Evolutionary conservation across 2,888 invertebrate genomes (phyloP).

Genomic region (Sclerodermus sp.): DNA sequence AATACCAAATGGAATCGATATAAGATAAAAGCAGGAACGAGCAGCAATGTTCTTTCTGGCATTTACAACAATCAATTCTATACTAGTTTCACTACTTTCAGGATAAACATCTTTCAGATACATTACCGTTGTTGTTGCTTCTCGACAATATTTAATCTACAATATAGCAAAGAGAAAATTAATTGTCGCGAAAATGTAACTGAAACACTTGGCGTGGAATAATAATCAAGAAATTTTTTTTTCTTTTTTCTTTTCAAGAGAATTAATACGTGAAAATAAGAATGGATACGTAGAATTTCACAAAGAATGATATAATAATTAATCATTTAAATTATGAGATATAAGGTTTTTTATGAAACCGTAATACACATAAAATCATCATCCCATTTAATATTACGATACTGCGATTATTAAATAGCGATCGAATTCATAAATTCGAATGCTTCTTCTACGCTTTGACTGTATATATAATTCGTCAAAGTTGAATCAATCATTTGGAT

Average conservation of each 20-base stretch:
- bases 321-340: conserved; percentile 39
- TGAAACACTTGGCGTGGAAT: not conserved
- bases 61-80: not conserved
- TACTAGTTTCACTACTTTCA: not conserved
- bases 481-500: no score
- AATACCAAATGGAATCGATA: no score
- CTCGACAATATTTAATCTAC: not conserved
- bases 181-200: not conserved
- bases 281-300: not conserved
- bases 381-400: conserved; percentile 50
- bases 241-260: no score
- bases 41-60: no score
- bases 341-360: conserved; percentile 55
- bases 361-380: conserved; percentile 55
- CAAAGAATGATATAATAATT: not conserved
- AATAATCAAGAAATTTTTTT: not conserved
- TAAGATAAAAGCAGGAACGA: no score
- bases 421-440: no score
- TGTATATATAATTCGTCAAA: no score
- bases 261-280: not conserved
- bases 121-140: not conserved
- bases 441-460: no score
- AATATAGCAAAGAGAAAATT: not conserved
- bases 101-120: conserved; percentile 3
- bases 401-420: conserved; percentile 38